These are phyloP conservation scores for Drusus annulatus DNA, from an alignment of 1,140 invertebrate genomes.

Conservation along the genomic window DNA sequence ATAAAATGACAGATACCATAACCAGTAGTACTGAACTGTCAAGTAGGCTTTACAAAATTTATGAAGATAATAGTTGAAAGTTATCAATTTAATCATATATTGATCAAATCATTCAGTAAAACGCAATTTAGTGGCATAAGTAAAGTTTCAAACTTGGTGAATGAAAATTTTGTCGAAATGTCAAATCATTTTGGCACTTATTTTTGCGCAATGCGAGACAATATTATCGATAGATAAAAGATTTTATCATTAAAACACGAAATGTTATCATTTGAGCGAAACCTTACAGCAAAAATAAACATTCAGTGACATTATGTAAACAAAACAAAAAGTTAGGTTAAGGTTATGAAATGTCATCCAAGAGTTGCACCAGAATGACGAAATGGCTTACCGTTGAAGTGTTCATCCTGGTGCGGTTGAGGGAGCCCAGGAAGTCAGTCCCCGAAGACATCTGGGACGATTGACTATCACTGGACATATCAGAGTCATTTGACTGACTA, in stretches of 20 bases:
- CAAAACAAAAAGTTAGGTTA: conserved; percentile 21
- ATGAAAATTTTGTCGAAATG: background rate
- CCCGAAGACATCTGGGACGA: conserved; percentile 50
- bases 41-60: too few species aligned
- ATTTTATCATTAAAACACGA: background rate
- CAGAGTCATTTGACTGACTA: conserved; percentile 51
- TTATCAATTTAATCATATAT: too few species aligned
- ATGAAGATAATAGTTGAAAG: too few species aligned
- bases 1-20: too few species aligned
- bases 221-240: background rate
- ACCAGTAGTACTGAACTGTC: too few species aligned
- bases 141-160: background rate
- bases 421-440: conserved; percentile 49
- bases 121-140: too few species aligned
- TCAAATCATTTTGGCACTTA: background rate
- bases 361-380: background rate
- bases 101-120: too few species aligned
- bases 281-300: background rate
- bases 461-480: conserved; percentile 47
- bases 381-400: conserved; percentile 48
- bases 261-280: too few species aligned
- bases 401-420: conserved; percentile 36
- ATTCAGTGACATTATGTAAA: conserved; percentile 15
- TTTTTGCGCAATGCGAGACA: background rate
- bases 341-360: conserved; percentile 28